Base-by-base conservation (phyloP, 2,888 invertebrate genomes). In the Acrobasis consociella region DNA sequence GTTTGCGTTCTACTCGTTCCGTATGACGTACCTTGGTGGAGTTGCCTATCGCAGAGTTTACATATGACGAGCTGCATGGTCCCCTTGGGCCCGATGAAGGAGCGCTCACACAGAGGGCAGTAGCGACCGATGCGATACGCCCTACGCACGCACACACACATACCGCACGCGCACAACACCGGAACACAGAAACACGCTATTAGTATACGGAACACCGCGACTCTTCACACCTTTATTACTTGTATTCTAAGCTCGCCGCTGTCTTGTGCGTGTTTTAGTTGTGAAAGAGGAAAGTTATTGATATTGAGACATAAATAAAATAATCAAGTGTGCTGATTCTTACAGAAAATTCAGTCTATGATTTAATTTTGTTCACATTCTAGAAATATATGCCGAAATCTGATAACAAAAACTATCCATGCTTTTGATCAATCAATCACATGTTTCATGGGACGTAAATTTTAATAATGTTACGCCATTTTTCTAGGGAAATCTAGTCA, bases 121-220 rank as follows among this genome's bases (percentile, higher is more conserved):
- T 94, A 95, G 87, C 94, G 94, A 87, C 95, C 95, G 91, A 95
- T 95, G 90, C 95, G 94, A 93, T 94, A 95, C 83, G 94, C 94
- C 93, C 95, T 95, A 90, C 78, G 83, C 81, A 84, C 89, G 83
- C 86, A 88, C 88, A 88, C 90, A 89, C 87, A 84, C 83, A 82
- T 83, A 89, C 83, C 87, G 85, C 78, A 85, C 86, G 82, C 87
- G 86, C 86, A 82, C 84, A 87, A 81, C 87, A 86, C 90, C 91
- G 91, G 90, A 91, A 92, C 91, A 89, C 85, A 92, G 87, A 91
- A 90, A 92, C 89, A 91, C 91, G 89, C 89, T 82, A 91, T 92
- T 92, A 92, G 91, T 92, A 85, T 81, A 78, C 78, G 82, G 67
- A 69, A 70, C 67, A 52, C 72, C 78, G 81, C 66, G 67, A 69